These are phyloP conservation scores for Sitta carolinensis DNA, from an alignment of 2,797 vertebrate species.

Conservation along the genomic window DNA sequence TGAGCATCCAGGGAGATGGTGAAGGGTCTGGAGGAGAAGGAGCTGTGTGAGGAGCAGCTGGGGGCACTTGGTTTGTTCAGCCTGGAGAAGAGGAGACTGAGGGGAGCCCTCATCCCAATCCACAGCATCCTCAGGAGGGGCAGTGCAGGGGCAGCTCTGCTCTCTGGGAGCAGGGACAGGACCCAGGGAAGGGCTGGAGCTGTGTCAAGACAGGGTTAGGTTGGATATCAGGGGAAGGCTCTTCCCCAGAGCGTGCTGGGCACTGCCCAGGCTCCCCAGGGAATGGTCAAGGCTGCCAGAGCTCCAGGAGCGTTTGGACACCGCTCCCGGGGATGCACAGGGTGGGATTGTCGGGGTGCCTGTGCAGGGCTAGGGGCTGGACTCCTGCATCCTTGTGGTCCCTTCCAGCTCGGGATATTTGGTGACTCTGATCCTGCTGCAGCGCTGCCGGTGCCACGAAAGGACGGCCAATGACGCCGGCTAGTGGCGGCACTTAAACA, in stretches of 20 bases:
- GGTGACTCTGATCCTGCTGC: not conserved
- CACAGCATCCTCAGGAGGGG: not conserved
- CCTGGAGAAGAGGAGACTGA: not conserved
- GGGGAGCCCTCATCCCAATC: not conserved
- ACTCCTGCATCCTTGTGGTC: not conserved
- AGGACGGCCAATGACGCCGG: slow-evolving; percentile 36
- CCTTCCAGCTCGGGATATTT: not conserved
- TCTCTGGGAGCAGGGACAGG: not conserved
- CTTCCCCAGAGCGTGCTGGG: not conserved
- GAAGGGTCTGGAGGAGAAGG: not conserved
- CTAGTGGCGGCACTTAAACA: slow-evolving; percentile 27
- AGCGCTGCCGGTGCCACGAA: not conserved
- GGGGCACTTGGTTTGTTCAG: not conserved
- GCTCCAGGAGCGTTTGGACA: fast-evolving
- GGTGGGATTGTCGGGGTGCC: not conserved
- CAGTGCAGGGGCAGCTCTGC: not conserved
- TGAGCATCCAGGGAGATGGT: not conserved
- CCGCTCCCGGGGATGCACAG: fast-evolving
- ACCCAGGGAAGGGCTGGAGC: fast-evolving
- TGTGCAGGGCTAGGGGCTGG: not conserved
- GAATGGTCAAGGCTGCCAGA: not conserved
- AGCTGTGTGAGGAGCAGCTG: not conserved
- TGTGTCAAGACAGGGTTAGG: not conserved
- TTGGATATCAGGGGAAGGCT: not conserved
- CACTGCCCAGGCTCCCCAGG: not conserved